Percentiles rank a stretch among this genome's conserved stretches.
phyloP scores from a whole-genome alignment of 2,113 vertebrate species.

The Hemichromis elongatus region DNA sequence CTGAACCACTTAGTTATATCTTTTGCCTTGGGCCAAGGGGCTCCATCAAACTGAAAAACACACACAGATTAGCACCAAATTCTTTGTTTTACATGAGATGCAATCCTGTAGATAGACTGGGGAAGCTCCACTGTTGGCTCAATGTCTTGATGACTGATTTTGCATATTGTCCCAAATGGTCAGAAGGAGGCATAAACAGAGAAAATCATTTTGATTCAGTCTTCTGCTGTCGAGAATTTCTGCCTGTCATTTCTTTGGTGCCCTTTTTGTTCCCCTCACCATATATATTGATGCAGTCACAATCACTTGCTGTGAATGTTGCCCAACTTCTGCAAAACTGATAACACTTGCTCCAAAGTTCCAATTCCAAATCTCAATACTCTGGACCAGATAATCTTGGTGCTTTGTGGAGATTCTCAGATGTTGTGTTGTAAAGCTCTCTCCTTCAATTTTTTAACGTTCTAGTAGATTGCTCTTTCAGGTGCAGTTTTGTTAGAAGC shows the following conservation, averaged over 20 bases:
- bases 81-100: not conserved
- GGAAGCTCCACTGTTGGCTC: not conserved
- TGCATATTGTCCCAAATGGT: not conserved
- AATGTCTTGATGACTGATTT: not conserved
- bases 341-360: not conserved
- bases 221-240: not conserved
- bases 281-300: not conserved
- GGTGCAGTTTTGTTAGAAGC: too few species aligned
- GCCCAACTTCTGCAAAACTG: not conserved
- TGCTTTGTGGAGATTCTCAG: too few species aligned
- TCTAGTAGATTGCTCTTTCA: too few species aligned
- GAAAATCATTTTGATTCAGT: not conserved
- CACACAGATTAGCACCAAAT: not conserved
- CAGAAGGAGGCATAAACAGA: not conserved
- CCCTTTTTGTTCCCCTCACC: not conserved
- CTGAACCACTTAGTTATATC: too few species aligned
- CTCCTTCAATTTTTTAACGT: too few species aligned
- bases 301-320: not conserved
- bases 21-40: not conserved
- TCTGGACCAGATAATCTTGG: too few species aligned
- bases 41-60: not conserved
- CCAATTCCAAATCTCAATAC: too few species aligned
- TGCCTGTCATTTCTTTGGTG: not conserved
- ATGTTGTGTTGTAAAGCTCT: too few species aligned
- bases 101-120: not conserved